phyloP scores from a whole-genome alignment of 2,797 vertebrate genomes.

The Xenentodon cancila region DNA sequence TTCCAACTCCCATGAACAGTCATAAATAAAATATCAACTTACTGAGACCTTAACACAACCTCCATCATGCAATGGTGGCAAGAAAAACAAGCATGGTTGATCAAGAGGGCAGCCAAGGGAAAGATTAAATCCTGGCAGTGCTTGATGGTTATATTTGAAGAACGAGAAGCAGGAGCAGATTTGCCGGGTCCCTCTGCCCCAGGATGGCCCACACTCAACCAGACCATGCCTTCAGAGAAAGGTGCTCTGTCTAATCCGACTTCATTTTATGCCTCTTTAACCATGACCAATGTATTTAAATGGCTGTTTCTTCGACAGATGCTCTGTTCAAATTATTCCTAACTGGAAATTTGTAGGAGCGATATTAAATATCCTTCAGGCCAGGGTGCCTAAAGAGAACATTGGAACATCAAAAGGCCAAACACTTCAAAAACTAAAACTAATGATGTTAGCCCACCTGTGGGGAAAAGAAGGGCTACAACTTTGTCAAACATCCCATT shows the following conservation, averaged over 20 bases:
- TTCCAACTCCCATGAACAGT: conserved; percentile 62
- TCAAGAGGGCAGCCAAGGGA: conserved; percentile 41
- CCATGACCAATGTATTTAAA: conserved; percentile 88
- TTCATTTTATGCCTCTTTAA: conserved; percentile 89
- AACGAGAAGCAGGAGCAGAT: conserved; percentile 65
- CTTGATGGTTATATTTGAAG: conserved; percentile 70
- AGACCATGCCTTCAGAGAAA: conserved; percentile 72
- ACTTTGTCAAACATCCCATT: conserved; percentile 75
- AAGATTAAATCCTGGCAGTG: conserved; percentile 60
- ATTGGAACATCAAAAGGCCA: conserved; percentile 85
- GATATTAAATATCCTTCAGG: conserved; percentile 88
- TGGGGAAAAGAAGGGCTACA: conserved; percentile 71
- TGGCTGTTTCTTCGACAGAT: conserved; percentile 86
- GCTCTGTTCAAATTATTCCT: conserved; percentile 86
- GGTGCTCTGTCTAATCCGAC: conserved; percentile 84
- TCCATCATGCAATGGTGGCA: conserved; percentile 38
- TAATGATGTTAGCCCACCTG: conserved; percentile 83
- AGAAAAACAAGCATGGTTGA: conserved; percentile 34
- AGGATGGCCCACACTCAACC: conserved; percentile 64
- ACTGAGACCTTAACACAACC: conserved; percentile 69
- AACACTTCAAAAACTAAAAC: conserved; percentile 88
- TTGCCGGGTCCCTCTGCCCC: conserved; percentile 52
- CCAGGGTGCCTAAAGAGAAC: conserved; percentile 83
- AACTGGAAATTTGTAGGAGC: conserved; percentile 86
- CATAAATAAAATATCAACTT: conserved; percentile 81